Evolutionary conservation across 2,113 vertebrate species (phyloP).

Genomic region (Athene noctua): DNA sequence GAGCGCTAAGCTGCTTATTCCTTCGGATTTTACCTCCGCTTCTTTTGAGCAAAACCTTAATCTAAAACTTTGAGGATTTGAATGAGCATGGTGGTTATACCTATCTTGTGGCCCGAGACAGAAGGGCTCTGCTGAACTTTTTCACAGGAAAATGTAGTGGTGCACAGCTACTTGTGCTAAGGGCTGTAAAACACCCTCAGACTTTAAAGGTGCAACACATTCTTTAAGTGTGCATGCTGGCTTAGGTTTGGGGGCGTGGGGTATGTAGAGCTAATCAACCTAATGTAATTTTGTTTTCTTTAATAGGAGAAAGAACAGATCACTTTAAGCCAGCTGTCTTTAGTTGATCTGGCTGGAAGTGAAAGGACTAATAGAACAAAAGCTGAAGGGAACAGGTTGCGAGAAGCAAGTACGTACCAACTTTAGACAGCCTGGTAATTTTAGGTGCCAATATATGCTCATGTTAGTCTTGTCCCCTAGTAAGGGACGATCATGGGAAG

Average conservation of each 20-base stretch:
- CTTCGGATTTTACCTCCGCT: neutral
- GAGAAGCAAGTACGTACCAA: slow-evolving; percentile 86
- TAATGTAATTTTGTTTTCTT: neutral
- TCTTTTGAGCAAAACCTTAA: neutral
- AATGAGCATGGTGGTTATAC: neutral
- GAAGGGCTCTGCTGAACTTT: neutral
- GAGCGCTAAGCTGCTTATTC: neutral
- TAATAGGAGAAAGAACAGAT: slow-evolving; percentile 90
- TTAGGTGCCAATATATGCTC: neutral
- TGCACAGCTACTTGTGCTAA: neutral
- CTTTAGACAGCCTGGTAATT: neutral
- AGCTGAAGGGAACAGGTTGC: slow-evolving; percentile 88
- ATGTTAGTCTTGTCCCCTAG: accelerated
- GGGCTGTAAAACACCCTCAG: neutral
- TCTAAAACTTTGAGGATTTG: neutral
- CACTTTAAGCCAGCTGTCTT: slow-evolving; percentile 87
- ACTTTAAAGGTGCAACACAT: accelerated
- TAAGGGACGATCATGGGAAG: neutral
- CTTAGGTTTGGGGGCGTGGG: neutral
- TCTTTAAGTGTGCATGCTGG: neutral
- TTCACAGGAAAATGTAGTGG: neutral
- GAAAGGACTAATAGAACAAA: slow-evolving; percentile 93
- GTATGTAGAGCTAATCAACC: accelerated
- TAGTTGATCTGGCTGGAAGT: slow-evolving; percentile 96
- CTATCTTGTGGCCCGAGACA: neutral